Evolutionary conservation across 2,888 invertebrate species (phyloP), one percentile per base, ranked within the genome.

Genomic region (Epirrhoe tristata): DNA sequence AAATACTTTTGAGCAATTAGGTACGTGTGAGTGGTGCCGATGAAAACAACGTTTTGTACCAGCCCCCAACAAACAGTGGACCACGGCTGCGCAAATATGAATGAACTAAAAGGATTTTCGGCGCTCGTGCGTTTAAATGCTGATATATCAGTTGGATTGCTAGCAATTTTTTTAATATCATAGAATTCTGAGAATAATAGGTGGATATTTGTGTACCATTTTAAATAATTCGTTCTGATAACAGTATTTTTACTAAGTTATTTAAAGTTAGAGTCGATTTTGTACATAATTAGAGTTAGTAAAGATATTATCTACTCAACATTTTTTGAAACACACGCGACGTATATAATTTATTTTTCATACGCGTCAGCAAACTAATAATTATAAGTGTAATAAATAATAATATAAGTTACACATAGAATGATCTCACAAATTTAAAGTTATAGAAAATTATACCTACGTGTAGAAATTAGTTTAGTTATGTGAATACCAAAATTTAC

Each of bases 1-100:
- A 87, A 86, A 86, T 84, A 85, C 85, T 86, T 85, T 81, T 83
- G 82, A 80, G 79, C 86, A 87, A 88, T 87, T 87, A n/a, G n/a
- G n/a, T n/a, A 82, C 81, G 77, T 76, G 76, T 73, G 79, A 74
- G 52, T 17, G 48, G 57, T 43, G 57, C 78, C 78, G 82, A 74
- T 79, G 79, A 77, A 81, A 84, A 84, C 85, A 86, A 81, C 82
- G 81, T 81, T 84, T 84, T 82, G 81, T 84, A 81, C 80, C 78
- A 79, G 77, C 61, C 75, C 70, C 76, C 67, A 68, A 76, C 80
- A 78, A 81, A 82, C 77, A 76, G 60, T 69, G 66, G 69, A 72
- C 75, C 72, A 71, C 72, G 65, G 69, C 73, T 80, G 75, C 67
- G 74, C 77, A 77, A 80, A 80, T 74, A 81, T 71, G 69, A 57